These are phyloP conservation scores for Melanostoma mellinum DNA, from an alignment of 2,888 invertebrate genomes.

Conservation along the genomic window DNA sequence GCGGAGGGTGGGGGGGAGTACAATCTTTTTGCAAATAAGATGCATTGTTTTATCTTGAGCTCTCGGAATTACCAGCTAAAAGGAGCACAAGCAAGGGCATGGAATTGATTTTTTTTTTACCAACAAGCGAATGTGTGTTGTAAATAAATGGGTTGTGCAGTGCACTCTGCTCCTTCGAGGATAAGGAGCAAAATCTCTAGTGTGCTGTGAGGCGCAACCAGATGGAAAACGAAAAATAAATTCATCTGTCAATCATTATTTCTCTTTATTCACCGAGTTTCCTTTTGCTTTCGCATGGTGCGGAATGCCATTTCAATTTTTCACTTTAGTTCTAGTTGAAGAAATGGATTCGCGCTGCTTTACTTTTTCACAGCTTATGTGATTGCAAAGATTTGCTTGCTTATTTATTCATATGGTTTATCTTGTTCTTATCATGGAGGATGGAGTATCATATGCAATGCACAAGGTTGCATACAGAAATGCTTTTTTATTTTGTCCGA, in stretches of 20 bases:
- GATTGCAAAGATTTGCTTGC: conserved; percentile 38
- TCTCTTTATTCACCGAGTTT: conserved; percentile 51
- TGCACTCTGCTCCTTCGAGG: conserved; percentile 44
- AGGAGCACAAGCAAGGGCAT: conserved; percentile 32
- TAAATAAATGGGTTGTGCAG: conserved; percentile 45
- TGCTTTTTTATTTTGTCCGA: too few species aligned
- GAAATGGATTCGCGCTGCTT: conserved; percentile 44
- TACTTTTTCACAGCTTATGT: conserved; percentile 10
- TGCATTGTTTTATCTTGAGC: conserved; percentile 59
- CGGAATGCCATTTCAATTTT: conserved; percentile 62
- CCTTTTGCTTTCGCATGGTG: conserved; percentile 33
- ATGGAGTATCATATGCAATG: background rate
- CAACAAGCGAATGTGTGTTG: conserved; percentile 24
- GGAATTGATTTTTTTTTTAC: conserved; percentile 59
- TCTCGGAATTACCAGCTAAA: conserved; percentile 37
- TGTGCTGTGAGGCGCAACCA: conserved; percentile 65
- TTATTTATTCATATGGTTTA: conserved; percentile 37
- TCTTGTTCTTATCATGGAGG: background rate
- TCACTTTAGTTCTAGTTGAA: conserved; percentile 41
- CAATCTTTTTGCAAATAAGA: conserved; percentile 59
- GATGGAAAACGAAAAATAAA: conserved; percentile 72
- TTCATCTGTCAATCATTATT: conserved; percentile 71
- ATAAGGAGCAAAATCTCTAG: conserved; percentile 56
- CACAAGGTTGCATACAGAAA: too few species aligned
- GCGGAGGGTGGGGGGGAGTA: background rate